Base-by-base conservation (phyloP, 2,888 invertebrate species). In the Perithous albicinctus region DNA sequence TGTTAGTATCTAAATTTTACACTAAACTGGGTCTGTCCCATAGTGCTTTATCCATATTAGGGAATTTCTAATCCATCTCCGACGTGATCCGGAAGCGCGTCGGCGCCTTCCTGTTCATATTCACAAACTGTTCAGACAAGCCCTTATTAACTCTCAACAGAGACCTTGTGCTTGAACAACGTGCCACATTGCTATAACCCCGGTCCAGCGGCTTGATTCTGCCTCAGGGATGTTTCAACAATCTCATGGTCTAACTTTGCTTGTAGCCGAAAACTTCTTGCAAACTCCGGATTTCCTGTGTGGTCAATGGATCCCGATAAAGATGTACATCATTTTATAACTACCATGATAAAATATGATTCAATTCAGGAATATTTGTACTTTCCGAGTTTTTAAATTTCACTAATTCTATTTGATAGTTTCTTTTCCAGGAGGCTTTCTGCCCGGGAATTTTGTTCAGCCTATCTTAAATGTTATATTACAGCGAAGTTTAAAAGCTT, bases 91-190 rank as follows among this genome's bases (percentile, higher is more conserved):
- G 77, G 72, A 77, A 73, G 76, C 43, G 41, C 72, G 64, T 23
- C 26, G 59, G 80, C 73, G 77, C 77, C 77, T 77, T 81, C 80
- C 80, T 81, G 80, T 81, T 77, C 63, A 81, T 67, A 73, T 77
- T 81, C 72, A 63, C 56, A 38, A 81, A 41, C 18, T 48, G 70
- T 61, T 73, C 23, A 66, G 76, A 26, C 76, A 48, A 72, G 41
- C 74, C 69, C 20, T 54, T 70, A 80, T 80, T 80, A 80, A 72
- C 72, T 43, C 61, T 29, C 23, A 32, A 56, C 66, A 64, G 64
- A 69, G 10, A 38, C 23, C 63, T 32, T 32, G 18, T 48, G 61
- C 61, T 73, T 29, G 77, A 73, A 69, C 78, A 67, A 63, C 66
- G 54, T 29, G 20, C 23, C 15, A 10, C 46, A 32, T 15, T 46